Evolutionary conservation across 2,888 invertebrate species (phyloP).

Genomic region (Punctoribates punctum): DNA sequence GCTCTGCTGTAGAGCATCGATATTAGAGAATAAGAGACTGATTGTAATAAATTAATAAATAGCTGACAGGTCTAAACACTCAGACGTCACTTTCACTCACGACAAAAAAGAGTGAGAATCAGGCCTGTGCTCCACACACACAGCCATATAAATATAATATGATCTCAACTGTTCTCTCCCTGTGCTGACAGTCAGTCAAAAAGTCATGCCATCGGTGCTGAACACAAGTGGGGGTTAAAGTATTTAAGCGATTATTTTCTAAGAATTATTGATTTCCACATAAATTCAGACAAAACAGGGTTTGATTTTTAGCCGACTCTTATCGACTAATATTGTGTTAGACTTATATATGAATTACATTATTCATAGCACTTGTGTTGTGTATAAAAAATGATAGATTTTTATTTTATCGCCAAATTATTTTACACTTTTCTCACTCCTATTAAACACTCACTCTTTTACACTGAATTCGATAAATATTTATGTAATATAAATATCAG

Average conservation of each 20-base stretch:
- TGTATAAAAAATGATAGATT: constrained; percentile 11
- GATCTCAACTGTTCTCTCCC: background rate
- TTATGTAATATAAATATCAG: constrained; percentile 1
- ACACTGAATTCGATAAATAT: background rate
- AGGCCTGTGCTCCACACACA: background rate
- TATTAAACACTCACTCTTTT: background rate
- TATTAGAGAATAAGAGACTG: constrained; percentile 4
- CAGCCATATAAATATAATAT: background rate
- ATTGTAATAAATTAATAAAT: constrained; percentile 36
- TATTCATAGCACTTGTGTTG: constrained; percentile 1
- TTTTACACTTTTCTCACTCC: background rate
- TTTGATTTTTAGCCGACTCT: background rate
- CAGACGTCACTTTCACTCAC: constrained; percentile 25
- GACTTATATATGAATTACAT: background rate
- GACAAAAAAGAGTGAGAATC: constrained; percentile 9
- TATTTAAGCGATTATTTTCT: background rate
- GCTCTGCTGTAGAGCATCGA: background rate
- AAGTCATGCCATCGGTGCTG: background rate
- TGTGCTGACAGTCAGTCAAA: constrained; percentile 18
- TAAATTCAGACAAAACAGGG: constrained; percentile 24
- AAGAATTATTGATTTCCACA: constrained; percentile 21
- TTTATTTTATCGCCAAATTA: constrained; percentile 18
- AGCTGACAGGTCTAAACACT: constrained; percentile 32
- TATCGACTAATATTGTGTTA: constrained; percentile 5
- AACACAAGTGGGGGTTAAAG: constrained; percentile 22